Conservation (phyloP, 2,797 vertebrate species). For the Gadopsis bispinosus region DNA sequence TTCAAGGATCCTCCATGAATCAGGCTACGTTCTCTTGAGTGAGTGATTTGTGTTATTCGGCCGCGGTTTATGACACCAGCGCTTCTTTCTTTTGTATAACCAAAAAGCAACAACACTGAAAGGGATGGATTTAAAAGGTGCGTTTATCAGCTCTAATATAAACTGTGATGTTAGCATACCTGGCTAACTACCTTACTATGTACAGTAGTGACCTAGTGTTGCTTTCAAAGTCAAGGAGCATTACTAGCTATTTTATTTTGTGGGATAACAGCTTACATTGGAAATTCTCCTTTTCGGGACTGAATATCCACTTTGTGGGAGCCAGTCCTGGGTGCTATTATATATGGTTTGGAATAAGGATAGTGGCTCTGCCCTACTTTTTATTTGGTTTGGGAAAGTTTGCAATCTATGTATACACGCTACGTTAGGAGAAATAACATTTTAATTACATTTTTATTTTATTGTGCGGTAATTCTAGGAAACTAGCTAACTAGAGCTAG, state of each 20-base stretch:
- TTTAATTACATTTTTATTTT: too few species aligned
- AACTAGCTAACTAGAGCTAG: neutral
- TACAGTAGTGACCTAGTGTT: neutral
- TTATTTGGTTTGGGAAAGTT: too few species aligned
- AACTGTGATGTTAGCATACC: neutral
- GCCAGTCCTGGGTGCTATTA: too few species aligned
- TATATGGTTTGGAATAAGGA: neutral
- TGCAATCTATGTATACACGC: too few species aligned
- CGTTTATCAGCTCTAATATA: neutral
- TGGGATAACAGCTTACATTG: too few species aligned
- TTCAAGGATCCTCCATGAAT: constrained; percentile 51
- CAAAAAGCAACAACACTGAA: neutral
- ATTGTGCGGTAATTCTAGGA: too few species aligned
- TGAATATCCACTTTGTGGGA: too few species aligned
- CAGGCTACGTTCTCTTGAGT: constrained; percentile 22
- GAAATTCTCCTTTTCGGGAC: too few species aligned
- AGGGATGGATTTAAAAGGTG: neutral
- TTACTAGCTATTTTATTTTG: neutral
- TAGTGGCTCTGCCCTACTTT: too few species aligned
- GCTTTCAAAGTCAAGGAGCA: neutral
- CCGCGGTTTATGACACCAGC: constrained; percentile 1
- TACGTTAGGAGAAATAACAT: too few species aligned
- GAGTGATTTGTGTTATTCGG: constrained; percentile 14
- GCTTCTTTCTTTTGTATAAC: neutral
- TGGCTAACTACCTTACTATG: neutral